Base-by-base conservation (phyloP, 2,113 vertebrate genomes). In the Nothoprocta perdicaria region DNA sequence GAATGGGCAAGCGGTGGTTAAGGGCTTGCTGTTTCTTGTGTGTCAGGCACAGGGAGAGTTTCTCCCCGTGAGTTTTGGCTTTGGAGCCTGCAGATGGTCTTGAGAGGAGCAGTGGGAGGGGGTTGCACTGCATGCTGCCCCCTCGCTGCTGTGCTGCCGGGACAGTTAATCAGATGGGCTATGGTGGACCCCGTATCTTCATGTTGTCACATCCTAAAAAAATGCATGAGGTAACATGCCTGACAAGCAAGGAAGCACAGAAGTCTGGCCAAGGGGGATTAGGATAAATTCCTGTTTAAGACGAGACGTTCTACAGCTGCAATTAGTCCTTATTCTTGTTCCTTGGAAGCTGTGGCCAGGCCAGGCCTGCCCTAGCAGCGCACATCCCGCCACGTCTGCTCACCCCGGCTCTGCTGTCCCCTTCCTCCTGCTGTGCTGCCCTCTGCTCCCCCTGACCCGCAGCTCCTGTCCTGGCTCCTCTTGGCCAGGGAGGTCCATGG, bases 61-160 rank as follows among this genome's bases (percentile, higher is more conserved):
- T 55, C n/a, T 35, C 58, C 58, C 18, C 21, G 4, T 10, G 0
- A 0, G 1, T 62, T 69, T 31, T 24, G 17, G 22, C 2, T 1
- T 38, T 2, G 26, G 50, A 45, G 15, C 26, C 43, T 33, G 62
- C 31, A 33, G 21, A 31, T 48, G 43, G 29, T 14, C n/a, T 33
- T 13, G 21, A 68, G 43, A 46, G 29, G 46, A 46, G 38, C 55
- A 60, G 52, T 29, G 31, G 31, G 11, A 43, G 35, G 16, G 27
- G 7, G 35, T 57, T 16, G 2, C 11, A 19, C 12, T 52, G 45
- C 23, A 7, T 31, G 7, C 1, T 6, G 40, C 18, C 6, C 45
- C 16, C 24, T 35, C 2, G 2, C 9, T 1, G 1, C 68, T 6
- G 50, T 24, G 38, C 35, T 62, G 73, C 14, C 11, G 4, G 2